Conservation (phyloP, 2,888 invertebrate genomes). For the Branchellion lobata region DNA sequence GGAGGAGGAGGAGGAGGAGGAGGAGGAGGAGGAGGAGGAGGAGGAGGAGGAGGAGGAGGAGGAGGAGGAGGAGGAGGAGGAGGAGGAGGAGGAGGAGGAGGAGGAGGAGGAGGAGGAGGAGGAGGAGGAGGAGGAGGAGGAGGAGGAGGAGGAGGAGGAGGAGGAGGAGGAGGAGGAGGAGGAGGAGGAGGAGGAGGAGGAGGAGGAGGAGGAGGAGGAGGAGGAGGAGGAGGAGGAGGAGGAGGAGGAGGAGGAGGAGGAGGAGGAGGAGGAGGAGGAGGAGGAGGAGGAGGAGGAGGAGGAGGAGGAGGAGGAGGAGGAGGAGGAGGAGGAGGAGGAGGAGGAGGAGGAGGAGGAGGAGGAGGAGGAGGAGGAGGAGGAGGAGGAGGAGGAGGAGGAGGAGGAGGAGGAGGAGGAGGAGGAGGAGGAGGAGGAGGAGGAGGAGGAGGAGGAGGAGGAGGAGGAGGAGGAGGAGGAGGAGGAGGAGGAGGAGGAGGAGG, state of each 20-base stretch:
- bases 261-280: conserved; percentile 16
- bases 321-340: neutral
- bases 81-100: neutral
- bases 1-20: neutral
- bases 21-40: too few relatives aligned
- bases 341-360: neutral
- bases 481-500: too few relatives aligned
- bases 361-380: neutral
- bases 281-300: neutral
- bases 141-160: neutral
- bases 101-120: neutral
- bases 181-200: neutral
- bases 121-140: neutral
- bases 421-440: conserved; percentile 1
- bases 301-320: neutral
- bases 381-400: conserved; percentile 11
- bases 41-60: neutral
- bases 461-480: neutral
- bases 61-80: conserved; percentile 3
- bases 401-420: neutral
- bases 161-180: neutral
- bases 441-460: neutral
- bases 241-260: conserved; percentile 15
- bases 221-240: neutral
- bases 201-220: neutral